Percentiles rank a stretch among this genome's conserved stretches.
phyloP scores from a whole-genome alignment of 2,888 invertebrate species.

The Acleris cristana region DNA sequence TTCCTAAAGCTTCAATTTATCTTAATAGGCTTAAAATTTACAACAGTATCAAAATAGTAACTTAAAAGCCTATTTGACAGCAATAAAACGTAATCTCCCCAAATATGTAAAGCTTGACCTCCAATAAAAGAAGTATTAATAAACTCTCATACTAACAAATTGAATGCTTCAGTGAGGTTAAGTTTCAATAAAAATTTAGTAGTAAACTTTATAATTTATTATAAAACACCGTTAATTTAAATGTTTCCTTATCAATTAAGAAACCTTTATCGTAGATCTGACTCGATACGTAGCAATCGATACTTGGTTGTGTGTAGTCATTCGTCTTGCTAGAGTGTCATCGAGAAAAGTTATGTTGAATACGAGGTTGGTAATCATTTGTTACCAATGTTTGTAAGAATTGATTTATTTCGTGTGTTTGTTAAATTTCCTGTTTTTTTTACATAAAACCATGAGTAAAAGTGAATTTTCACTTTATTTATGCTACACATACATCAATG shows the following conservation, averaged over 20 bases:
- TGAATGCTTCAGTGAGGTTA: constrained; percentile 19
- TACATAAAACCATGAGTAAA: no score
- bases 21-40: constrained; percentile 4
- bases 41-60: constrained; percentile 19
- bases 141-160: constrained; percentile 23
- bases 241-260: constrained; percentile 64
- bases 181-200: constrained; percentile 28
- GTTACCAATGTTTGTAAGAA: constrained; percentile 16
- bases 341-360: constrained; percentile 61
- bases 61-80: constrained; percentile 16
- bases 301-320: constrained; percentile 58
- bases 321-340: constrained; percentile 71
- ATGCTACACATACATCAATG: no score
- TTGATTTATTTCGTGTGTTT: constrained; percentile 16
- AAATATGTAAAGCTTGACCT: constrained; percentile 24
- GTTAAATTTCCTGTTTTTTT: not conserved
- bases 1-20: constrained; percentile 1
- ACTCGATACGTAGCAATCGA: constrained; percentile 61
- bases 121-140: constrained; percentile 18
- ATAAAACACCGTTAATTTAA: constrained; percentile 44
- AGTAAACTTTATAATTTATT: constrained; percentile 29
- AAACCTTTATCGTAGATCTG: constrained; percentile 62
- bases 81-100: constrained; percentile 23
- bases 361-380: constrained; percentile 52
- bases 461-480: no score